Evolutionary conservation across 2,113 vertebrate genomes (phyloP), one percentile per base, ranked within the genome.

Genomic region (Ceyx cyanopectus): DNA sequence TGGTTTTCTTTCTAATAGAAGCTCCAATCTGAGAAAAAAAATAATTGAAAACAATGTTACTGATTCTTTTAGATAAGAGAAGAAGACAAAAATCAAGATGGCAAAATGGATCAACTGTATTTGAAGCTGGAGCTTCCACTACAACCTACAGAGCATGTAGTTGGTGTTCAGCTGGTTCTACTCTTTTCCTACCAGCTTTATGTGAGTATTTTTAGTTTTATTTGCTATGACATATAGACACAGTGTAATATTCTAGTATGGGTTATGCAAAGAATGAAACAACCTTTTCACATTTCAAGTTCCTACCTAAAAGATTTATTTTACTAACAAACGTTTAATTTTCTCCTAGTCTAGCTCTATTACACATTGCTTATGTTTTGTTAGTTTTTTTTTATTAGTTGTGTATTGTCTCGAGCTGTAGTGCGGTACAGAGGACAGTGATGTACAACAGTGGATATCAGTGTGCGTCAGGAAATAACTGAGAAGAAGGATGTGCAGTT

Each of bases 151-250:
- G 99, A 99, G 54, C 96, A 99, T 4, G 95, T 99, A 20, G 97
- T 98, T 54, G 98, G 98, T 5, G 79, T 99, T 40, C 99, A 99
- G 77, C 98, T 99, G 70, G 97, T 99, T 82, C 96, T 99, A 65
- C 99, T 98, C 43, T 99, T 99, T 97, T 98, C 98, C 91, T 99
- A 99, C 97, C 97, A 98, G 48, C 97, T 99, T 82, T 98, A 98
- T 32, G 99, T 99, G 97, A 95, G 99, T 97, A 77, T 3, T 76
- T 78, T 43, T 65, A 6, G 7, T 62, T 94, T 62, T 60, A 43
- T 57, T 92, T 75, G 15, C 90, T 91, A 46, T 54, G 63, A 61
- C 6, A 1, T 53, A 45, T 1, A 73, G 13, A 40, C 27, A 11
- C 13, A 18, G 7, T 63, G 6, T 81, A 81, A 81, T 74, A 68